Evolutionary conservation across 1,140 invertebrate genomes (phyloP).

Genomic region (Microplitis mediator): DNA sequence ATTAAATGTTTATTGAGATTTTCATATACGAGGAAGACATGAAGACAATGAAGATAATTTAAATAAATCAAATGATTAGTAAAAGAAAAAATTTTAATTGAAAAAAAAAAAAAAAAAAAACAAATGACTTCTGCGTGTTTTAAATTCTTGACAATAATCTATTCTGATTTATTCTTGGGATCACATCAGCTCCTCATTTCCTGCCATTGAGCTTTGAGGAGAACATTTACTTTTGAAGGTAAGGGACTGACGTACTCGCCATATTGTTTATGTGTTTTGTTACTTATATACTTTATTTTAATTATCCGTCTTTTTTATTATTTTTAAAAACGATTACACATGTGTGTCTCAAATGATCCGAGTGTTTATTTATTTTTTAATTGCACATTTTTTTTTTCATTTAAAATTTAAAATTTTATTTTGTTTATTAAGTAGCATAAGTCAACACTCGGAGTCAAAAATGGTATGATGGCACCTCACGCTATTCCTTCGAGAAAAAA

Average conservation of each 20-base stretch:
- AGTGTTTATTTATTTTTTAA: conserved; percentile 45
- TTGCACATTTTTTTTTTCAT: neutral
- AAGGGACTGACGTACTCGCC: conserved; percentile 64
- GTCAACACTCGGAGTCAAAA: conserved; percentile 57
- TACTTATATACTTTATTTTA: conserved; percentile 15
- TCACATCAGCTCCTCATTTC: conserved; percentile 65
- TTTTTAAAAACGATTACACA: conserved; percentile 24
- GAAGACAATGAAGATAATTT: conserved; percentile 26
- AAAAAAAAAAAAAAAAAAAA: conserved; percentile 36
- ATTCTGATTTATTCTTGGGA: conserved; percentile 65
- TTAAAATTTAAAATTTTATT: neutral
- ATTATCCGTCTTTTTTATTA: conserved; percentile 59
- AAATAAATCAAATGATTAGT: too few species aligned
- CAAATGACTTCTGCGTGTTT: conserved; percentile 52
- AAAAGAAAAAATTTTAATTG: neutral
- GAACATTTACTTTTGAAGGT: conserved; percentile 67
- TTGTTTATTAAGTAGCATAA: conserved; percentile 18
- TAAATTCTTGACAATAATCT: conserved; percentile 61
- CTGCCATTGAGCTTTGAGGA: conserved; percentile 65
- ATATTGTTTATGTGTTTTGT: conserved; percentile 51
- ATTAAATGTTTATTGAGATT: conserved; percentile 38
- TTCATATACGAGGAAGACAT: conserved; percentile 23
- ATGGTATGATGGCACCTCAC: conserved; percentile 65
- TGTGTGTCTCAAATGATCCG: conserved; percentile 49
- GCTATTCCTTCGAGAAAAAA: conserved; percentile 40